Evolutionary conservation across 2,888 invertebrate species (phyloP).

Genomic region (Panzeria rudis): DNA sequence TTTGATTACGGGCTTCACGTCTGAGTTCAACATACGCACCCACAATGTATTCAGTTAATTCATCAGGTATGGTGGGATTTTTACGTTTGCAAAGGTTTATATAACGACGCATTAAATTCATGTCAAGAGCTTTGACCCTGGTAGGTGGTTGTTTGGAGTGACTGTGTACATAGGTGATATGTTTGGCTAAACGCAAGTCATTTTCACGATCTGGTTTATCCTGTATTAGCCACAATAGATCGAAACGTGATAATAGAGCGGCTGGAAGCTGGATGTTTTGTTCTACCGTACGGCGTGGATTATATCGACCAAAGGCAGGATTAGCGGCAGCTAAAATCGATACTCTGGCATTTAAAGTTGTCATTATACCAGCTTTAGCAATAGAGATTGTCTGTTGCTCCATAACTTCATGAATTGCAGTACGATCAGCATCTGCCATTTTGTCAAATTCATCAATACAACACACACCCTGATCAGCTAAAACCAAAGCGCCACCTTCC

Average conservation of each 20-base stretch:
- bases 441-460: slow-evolving; percentile 99
- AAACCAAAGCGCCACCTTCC: slow-evolving; percentile 97
- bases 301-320: slow-evolving; percentile 99
- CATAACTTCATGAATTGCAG: slow-evolving; percentile 99
- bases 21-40: slow-evolving; percentile 92
- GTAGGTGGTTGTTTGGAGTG: slow-evolving; percentile 94
- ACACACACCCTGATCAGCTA: slow-evolving; percentile 98
- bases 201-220: slow-evolving; percentile 90
- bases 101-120: slow-evolving; percentile 97
- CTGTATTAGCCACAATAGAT: slow-evolving; percentile 97
- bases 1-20: slow-evolving; percentile 93
- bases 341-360: slow-evolving; percentile 97
- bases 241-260: slow-evolving; percentile 97
- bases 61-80: slow-evolving; percentile 93
- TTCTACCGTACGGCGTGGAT: slow-evolving; percentile 96
- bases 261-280: slow-evolving; percentile 99
- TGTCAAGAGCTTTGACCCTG: slow-evolving; percentile 90
- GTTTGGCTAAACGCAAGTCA: slow-evolving; percentile 94
- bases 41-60: slow-evolving; percentile 94
- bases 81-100: slow-evolving; percentile 95
- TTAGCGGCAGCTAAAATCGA: slow-evolving; percentile 99
- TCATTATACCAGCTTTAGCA: slow-evolving; percentile 99
- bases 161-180: slow-evolving; percentile 98
- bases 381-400: slow-evolving; percentile 99
- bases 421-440: slow-evolving; percentile 97